Base-by-base conservation (phyloP, 2,797 vertebrate genomes). In the Oreochromis mossambicus region DNA sequence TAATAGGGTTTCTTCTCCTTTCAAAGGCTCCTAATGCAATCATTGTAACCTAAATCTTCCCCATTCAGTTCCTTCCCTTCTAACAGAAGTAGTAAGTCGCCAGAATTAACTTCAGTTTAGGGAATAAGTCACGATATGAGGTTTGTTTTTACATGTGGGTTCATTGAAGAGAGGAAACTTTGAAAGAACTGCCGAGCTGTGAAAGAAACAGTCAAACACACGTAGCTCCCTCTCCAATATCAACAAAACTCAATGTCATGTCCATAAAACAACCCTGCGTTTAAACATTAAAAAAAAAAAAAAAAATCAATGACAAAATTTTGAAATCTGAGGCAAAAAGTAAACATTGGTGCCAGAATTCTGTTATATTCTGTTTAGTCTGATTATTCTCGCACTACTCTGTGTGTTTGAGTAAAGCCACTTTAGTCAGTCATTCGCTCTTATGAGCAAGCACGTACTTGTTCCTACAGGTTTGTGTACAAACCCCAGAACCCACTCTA, bases 131-230 rank as follows among this genome's bases (percentile, higher is more conserved):
- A 56, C 11, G 12, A 66, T 68, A 36, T 54, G 55, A 81, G 79
- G 70, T 86, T 85, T 90, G 61, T 86, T 87, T 90, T 87, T 82
- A 84, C 78, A 77, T 70, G 36, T 89, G 73, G 73, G 36, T 81
- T 68, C 70, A 87, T 8, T 61, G 63, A 8, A 32, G 79, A 46
- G 68, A 77, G 61, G 55, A 84, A 81, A 29, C 50, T 82, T 84
- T 82, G 46, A 88, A 76, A 81, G 29, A 88, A 34, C 58, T 14
- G 21, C 38, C 2, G 12, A 14, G 52, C 34, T 83, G 34, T 84
- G 19, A 81, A 36, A 48, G 21, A 15, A 91, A 66, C 32, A 21
- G 34, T 81, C 21, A 83, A 66, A 78, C 61, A 61, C 77, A 56
- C 7, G 73, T 1, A 63, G 19, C n/a, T 41, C 13, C 1, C 5